phyloP scores from a whole-genome alignment of 2,797 vertebrate species.

The Sebastes matsubarae region DNA sequence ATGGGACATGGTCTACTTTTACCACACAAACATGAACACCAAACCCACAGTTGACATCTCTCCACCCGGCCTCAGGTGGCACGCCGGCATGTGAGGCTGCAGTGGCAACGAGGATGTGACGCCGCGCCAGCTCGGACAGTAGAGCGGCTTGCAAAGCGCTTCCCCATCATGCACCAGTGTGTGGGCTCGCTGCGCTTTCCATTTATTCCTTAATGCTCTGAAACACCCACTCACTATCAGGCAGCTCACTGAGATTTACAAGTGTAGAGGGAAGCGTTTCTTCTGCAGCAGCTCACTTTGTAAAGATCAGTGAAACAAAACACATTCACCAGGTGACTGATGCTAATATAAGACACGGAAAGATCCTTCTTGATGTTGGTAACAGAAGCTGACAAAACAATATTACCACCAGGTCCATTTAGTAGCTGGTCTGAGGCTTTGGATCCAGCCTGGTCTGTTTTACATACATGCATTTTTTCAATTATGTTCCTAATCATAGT shows the following conservation, averaged over 20 bases:
- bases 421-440: neutral
- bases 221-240: conserved; percentile 48
- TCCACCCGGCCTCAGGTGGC: neutral
- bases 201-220: conserved; percentile 26
- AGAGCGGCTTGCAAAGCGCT: neutral
- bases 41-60: conserved; percentile 7
- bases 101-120: neutral
- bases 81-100: neutral
- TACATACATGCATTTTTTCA: no score
- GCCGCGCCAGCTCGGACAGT: neutral
- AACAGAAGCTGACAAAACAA: neutral
- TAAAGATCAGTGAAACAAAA: neutral
- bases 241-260: conserved; percentile 4
- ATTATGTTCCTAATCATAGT: no score
- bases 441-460: no score
- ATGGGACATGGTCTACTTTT: conserved; percentile 1
- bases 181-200: conserved; percentile 38
- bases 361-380: neutral
- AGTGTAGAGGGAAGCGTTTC: conserved; percentile 1
- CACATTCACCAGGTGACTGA: no score
- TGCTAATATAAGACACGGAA: neutral
- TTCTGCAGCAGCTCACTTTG: neutral
- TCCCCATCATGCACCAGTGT: conserved; percentile 47
- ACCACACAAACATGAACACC: neutral
- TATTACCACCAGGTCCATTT: neutral